phyloP scores from a whole-genome alignment of 2,113 vertebrate species.

The Gasterosteus nipponicus region DNA sequence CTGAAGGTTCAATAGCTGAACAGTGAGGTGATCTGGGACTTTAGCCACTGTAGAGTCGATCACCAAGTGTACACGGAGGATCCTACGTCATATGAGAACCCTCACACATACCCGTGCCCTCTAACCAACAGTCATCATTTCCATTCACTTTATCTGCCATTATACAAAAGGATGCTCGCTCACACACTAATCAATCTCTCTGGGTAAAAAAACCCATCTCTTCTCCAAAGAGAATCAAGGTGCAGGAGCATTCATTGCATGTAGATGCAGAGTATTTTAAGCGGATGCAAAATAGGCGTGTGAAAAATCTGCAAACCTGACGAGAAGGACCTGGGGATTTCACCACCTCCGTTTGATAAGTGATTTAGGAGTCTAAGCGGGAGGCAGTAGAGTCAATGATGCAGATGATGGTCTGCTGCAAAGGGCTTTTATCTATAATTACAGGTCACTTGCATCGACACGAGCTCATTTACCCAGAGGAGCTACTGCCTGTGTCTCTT shows the following conservation, averaged over 20 bases:
- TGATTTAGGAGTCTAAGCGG: slow-evolving; percentile 38
- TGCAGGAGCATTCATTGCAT: slow-evolving; percentile 26
- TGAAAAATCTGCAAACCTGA: slow-evolving; percentile 22
- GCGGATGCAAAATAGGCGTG: slow-evolving; percentile 19
- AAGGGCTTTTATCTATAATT: slow-evolving; percentile 63
- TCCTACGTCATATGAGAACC: neutral
- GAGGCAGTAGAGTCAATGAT: slow-evolving; percentile 45
- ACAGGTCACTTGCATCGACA: slow-evolving; percentile 56
- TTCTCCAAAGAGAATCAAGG: slow-evolving; percentile 48
- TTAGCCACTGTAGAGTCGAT: neutral
- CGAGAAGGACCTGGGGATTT: slow-evolving; percentile 14
- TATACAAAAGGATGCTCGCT: slow-evolving; percentile 1
- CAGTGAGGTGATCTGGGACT: neutral
- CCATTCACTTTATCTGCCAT: slow-evolving; percentile 14
- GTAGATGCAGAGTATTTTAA: slow-evolving; percentile 27
- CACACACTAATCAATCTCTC: slow-evolving; percentile 32
- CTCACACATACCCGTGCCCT: neutral
- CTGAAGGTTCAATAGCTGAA: neutral
- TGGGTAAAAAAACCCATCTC: neutral
- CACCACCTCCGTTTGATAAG: slow-evolving; percentile 37
- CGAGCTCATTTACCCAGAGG: slow-evolving; percentile 49
- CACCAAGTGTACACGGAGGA: neutral
- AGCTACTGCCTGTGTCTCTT: slow-evolving; percentile 17
- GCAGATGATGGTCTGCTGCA: slow-evolving; percentile 53
- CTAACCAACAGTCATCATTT: slow-evolving; percentile 9